These are phyloP conservation scores for Lophotis ruficrista DNA, from an alignment of 2,113 vertebrate genomes.

Conservation along the genomic window DNA sequence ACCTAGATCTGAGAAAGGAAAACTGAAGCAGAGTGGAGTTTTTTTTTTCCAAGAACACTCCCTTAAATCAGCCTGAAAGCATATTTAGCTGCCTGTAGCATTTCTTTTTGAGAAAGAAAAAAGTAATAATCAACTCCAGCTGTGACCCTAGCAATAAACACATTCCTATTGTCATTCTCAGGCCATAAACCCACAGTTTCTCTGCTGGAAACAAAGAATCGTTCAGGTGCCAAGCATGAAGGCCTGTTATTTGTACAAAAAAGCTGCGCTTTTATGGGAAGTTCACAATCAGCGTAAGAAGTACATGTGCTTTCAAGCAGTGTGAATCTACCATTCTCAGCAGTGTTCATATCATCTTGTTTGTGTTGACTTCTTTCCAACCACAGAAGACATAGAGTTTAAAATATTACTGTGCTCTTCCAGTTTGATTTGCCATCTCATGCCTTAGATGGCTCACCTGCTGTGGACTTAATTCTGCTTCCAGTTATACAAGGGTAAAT, in stretches of 20 bases:
- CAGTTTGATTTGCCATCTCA: not conserved
- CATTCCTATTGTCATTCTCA: constrained; percentile 49
- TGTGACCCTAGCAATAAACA: constrained; percentile 44
- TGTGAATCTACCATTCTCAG: not conserved
- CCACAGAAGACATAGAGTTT: not conserved
- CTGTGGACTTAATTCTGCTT: not conserved
- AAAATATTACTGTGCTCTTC: not conserved
- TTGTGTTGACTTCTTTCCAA: not conserved
- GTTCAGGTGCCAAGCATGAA: constrained; percentile 14
- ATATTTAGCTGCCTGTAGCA: not conserved
- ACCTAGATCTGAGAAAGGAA: not conserved
- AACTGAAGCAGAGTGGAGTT: not conserved
- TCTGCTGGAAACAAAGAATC: constrained; percentile 37
- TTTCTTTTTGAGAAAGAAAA: constrained; percentile 43
- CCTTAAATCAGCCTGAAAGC: not conserved
- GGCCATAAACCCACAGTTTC: constrained; percentile 21
- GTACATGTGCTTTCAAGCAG: not conserved
- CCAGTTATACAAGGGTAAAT: not conserved
- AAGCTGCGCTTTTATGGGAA: not conserved
- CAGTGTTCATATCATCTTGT: not conserved
- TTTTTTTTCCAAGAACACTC: not conserved
- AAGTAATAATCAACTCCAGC: constrained; percentile 53
- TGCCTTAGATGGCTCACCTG: not conserved
- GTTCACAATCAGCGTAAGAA: not conserved
- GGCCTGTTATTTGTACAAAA: constrained; percentile 23